These are phyloP conservation scores for Cephus runcator DNA, from an alignment of 2,888 invertebrate genomes.

Conservation along the genomic window DNA sequence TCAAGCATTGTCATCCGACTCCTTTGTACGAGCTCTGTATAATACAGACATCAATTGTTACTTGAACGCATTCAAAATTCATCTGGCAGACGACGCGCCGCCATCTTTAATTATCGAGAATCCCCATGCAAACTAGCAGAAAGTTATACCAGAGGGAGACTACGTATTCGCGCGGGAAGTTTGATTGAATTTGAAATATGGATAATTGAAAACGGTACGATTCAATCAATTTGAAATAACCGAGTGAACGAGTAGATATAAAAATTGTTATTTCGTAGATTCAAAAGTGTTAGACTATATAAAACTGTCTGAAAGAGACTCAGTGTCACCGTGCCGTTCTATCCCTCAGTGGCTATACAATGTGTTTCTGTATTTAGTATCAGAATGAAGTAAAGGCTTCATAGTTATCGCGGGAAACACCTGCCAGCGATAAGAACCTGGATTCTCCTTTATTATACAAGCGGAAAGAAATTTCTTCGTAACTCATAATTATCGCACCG, in stretches of 20 bases:
- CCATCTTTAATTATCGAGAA: neutral
- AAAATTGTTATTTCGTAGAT: neutral
- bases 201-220: neutral
- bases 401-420: slow-evolving; percentile 14
- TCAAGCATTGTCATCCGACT: neutral
- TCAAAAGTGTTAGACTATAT: neutral
- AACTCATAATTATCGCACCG: neutral
- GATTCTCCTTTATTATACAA: neutral
- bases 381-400: neutral
- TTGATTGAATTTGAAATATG: neutral
- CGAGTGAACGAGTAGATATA: neutral
- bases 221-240: neutral
- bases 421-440: slow-evolving; percentile 15
- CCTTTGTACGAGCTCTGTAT: neutral
- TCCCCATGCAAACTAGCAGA: neutral
- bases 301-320: neutral
- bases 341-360: neutral
- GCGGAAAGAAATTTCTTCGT: neutral
- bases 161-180: neutral
- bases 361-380: neutral
- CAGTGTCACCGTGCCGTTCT: neutral
- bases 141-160: neutral
- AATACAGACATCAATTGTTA: neutral
- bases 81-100: neutral
- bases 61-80: neutral